Evolutionary conservation across 1,140 invertebrate species (phyloP).

Genomic region (Drosophila subobscura): DNA sequence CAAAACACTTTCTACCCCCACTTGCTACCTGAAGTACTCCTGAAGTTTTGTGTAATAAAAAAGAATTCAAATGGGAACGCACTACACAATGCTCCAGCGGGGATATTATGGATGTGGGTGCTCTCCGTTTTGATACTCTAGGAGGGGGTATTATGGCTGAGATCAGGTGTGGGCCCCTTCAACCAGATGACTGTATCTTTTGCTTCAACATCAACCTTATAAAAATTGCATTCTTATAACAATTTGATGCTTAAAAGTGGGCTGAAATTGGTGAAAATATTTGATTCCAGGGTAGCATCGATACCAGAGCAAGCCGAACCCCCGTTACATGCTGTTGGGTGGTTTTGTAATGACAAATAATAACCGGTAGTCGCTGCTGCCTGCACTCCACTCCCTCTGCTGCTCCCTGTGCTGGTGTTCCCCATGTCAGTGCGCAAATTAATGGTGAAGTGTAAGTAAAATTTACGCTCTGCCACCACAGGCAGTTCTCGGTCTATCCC

Average conservation of each 20-base stretch:
- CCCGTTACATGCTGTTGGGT: constrained; percentile 30
- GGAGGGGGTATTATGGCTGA: too few relatives aligned
- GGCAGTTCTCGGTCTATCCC: background rate
- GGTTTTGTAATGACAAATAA: constrained; percentile 78
- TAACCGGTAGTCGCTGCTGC: constrained; percentile 51
- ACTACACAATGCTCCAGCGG: too few relatives aligned
- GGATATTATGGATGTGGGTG: too few relatives aligned
- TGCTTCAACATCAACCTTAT: too few relatives aligned
- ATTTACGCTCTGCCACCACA: constrained; percentile 65
- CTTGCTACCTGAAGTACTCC: constrained; percentile 22
- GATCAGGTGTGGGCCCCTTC: too few relatives aligned
- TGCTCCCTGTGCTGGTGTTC: constrained; percentile 2
- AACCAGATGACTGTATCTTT: too few relatives aligned
- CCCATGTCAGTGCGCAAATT: constrained; percentile 64
- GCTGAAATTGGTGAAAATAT: too few relatives aligned
- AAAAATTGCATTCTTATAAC: too few relatives aligned
- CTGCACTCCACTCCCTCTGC: constrained; percentile 1
- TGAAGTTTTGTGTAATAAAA: constrained; percentile 55
- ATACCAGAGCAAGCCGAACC: background rate
- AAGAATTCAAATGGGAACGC: constrained; percentile 32
- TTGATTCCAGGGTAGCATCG: constrained; percentile 23
- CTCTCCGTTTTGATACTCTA: too few relatives aligned
- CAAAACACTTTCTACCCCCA: constrained; percentile 74
- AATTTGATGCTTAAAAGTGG: too few relatives aligned
- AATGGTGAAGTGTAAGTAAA: constrained; percentile 80